Percentiles rank a stretch among this genome's conserved stretches.
Conservation (phyloP, 2,797 vertebrate genomes). For the Myotis findleyi region DNA sequence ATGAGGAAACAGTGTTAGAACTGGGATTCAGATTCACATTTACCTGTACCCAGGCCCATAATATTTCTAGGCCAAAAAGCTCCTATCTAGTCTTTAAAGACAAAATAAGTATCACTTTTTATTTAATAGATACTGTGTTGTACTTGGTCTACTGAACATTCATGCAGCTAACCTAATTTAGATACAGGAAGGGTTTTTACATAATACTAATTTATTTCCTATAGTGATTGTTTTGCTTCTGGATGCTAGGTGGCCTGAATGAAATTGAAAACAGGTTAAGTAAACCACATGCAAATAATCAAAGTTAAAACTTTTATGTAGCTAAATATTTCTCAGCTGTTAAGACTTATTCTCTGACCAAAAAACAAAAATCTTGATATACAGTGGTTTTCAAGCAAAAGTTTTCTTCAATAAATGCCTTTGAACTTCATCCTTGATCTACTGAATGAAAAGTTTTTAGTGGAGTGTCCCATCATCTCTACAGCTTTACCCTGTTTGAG, state of each 20-base stretch:
- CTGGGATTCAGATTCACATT: neutral
- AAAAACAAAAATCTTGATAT: neutral
- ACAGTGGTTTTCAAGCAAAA: neutral
- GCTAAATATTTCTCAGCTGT: neutral
- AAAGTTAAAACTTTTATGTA: neutral
- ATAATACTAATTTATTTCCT: conserved; percentile 15
- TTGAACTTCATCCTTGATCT: neutral
- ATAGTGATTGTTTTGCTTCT: neutral
- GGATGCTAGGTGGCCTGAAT: neutral
- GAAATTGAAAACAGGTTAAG: conserved; percentile 2
- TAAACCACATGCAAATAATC: neutral
- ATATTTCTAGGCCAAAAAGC: neutral
- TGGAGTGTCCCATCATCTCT: neutral
- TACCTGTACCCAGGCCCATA: neutral
- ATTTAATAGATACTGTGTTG: neutral
- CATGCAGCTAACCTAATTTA: neutral
- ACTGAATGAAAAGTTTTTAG: neutral
- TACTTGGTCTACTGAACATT: neutral
- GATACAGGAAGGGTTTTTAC: conserved; percentile 7
- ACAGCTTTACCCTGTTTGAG: neutral
- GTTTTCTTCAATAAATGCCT: neutral
- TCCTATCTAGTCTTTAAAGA: neutral
- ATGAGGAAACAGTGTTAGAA: neutral
- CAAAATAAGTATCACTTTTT: neutral
- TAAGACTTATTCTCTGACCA: neutral